These are phyloP conservation scores for Corythoichthys intestinalis DNA, from an alignment of 2,113 vertebrate species.

Conservation along the genomic window DNA sequence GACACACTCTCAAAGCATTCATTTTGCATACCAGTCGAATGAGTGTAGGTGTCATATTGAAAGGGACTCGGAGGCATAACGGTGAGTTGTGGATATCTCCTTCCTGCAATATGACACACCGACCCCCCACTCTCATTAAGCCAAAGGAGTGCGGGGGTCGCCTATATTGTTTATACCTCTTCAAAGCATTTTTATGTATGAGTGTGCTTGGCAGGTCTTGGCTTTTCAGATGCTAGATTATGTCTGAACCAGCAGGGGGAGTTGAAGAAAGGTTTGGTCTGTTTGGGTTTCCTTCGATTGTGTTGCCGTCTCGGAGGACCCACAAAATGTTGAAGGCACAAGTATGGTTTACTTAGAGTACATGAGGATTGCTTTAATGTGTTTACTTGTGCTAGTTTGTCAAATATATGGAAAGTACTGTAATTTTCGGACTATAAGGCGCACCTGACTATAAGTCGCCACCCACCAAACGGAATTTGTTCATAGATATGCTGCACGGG, in stretches of 20 bases:
- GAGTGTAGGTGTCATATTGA: constrained; percentile 50
- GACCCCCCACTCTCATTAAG: constrained; percentile 36
- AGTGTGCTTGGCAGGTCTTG: constrained; percentile 26
- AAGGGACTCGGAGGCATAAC: constrained; percentile 15
- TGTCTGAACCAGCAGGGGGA: constrained; percentile 22
- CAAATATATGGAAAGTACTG: no score
- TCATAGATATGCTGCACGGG: no score
- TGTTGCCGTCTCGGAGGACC: constrained; percentile 40
- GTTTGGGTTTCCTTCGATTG: constrained; percentile 65
- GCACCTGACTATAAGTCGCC: no score
- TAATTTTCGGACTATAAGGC: no score
- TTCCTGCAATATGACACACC: constrained; percentile 52
- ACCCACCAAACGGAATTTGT: no score
- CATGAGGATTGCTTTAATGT: no score
- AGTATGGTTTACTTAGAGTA: no score
- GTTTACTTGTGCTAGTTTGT: no score
- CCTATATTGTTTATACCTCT: constrained; percentile 1
- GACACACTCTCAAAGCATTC: neutral
- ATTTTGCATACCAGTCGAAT: constrained; percentile 28
- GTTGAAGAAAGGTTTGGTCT: constrained; percentile 27
- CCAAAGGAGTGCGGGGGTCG: constrained; percentile 3
- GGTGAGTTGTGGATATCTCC: constrained; percentile 52
- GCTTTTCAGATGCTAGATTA: neutral
- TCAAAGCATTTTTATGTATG: constrained; percentile 9
- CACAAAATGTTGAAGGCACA: constrained; percentile 18